A percentile compares a stretch with the other conserved stretches of the same genome.
These are phyloP conservation scores for Pachyrhynchus sulphureomaculatus DNA, from an alignment of 1,140 invertebrate genomes.

Conservation along the genomic window DNA sequence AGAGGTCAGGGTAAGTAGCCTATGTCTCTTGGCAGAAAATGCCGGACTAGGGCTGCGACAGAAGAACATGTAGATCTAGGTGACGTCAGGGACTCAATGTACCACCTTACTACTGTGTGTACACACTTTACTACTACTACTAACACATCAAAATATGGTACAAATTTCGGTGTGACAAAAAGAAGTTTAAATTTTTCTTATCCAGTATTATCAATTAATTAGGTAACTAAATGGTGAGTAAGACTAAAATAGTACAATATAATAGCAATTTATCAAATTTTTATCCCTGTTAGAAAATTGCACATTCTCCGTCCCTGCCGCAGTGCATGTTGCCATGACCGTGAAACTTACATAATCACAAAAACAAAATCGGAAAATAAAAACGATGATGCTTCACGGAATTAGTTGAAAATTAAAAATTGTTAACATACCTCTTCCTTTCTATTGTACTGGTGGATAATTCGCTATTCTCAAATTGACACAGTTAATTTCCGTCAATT, in stretches of 20 bases:
- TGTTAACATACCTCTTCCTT: constrained; percentile 13
- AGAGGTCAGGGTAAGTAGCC: too few relatives aligned
- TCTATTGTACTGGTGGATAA: constrained; percentile 11
- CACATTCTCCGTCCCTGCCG: constrained; percentile 3
- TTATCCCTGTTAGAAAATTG: neutral
- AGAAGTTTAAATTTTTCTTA: too few relatives aligned
- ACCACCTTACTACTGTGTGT: too few relatives aligned
- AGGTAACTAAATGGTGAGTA: too few relatives aligned
- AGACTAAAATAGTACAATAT: neutral
- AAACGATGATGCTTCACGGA: constrained; percentile 17
- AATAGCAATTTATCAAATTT: neutral
- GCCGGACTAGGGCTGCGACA: too few relatives aligned
- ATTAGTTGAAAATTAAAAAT: constrained; percentile 10
- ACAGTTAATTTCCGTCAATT: constrained; percentile 16
- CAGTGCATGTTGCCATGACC: constrained; percentile 33
- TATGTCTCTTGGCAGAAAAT: too few relatives aligned
- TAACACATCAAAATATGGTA: too few relatives aligned
- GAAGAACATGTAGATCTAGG: too few relatives aligned
- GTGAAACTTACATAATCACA: constrained; percentile 39
- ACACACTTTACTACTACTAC: too few relatives aligned
- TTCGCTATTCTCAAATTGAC: constrained; percentile 9
- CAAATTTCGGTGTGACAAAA: too few relatives aligned
- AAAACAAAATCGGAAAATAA: constrained; percentile 14
- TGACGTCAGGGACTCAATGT: too few relatives aligned
- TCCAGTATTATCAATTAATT: too few relatives aligned